Evolutionary conservation across 2,888 invertebrate species (phyloP), one percentile per base, ranked within the genome.

Genomic region (Epirrhoe tristata): DNA sequence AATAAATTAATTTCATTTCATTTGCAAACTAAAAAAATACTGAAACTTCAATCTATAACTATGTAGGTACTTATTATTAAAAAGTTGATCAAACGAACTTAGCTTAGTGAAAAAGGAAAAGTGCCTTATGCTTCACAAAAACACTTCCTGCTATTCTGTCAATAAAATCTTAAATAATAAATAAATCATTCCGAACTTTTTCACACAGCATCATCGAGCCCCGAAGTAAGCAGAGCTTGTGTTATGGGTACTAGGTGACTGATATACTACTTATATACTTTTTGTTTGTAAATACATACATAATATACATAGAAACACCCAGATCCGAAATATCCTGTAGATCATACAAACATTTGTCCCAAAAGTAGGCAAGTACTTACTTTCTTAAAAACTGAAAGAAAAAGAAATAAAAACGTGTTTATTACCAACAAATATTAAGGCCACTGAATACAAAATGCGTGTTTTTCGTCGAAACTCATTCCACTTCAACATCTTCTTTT

Each of bases 401-500:
- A 67, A 62, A 66, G 46, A 51, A 58, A 51, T 52, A 54, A 69
- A 67, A 59, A 69, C 61, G 67, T 68, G 66, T 73, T 70, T 71
- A 70, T 67, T 69, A 73, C 76, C 69, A 72, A 75, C 69, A 64
- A 71, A 73, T 70, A 74, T 75, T 69, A 75, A 71, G 65, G 80
- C 79, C 80, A 68, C 81, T 79, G 81, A 82, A 84, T 82, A 82
- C 79, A 77, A 81, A 81, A 82, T 76, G 78, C 74, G 77, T 74
- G 74, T 82, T 85, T 86, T 89, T 85, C 85, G 78, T 74, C 81
- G 87, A 84, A 89, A 82, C 86, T 86, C 81, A 88, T 90, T 88
- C 86, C 77, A 74, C 78, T 74, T 77, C 80, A 73, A 84, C 84
- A 81, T 89, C 88, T 89, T 86, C 85, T 88, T 89, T 86, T 89